Evolutionary conservation across 2,797 vertebrate species (phyloP), one percentile per base, ranked within the genome.

Genomic region (Pipistrellus pipistrellus): DNA sequence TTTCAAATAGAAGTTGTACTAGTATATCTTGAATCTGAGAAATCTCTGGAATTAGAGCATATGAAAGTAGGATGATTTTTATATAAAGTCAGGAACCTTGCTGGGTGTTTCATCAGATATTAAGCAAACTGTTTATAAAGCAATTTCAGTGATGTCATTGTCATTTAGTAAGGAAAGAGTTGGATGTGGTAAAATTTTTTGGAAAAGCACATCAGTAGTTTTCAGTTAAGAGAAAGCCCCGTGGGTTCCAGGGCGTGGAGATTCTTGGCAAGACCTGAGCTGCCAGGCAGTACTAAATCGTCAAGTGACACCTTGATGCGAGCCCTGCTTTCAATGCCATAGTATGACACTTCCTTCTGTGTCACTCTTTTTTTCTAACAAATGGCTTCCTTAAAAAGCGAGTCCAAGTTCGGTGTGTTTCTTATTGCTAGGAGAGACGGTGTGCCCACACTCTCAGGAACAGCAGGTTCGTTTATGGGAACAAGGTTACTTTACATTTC

Each of bases 401-500:
- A 17, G 38, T 76, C 73, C 23, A 85, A 51, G 27, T 87, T 76
- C 44, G 25, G 20, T 72, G 38, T 80, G 55, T 81, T 59, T 88
- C 10, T 80, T 73, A 72, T 10, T 68, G 14, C 81, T 86, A 23
- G 30, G 64, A 88, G 46, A 72, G 13, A 91, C 11, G 32, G 20
- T 55, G 10, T 86, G 18, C 53, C 13, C 23, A 32, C 51, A 25
- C 17, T 55, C 38, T 87, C 13, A 38, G 48, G 64, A 94, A 77
- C 18, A 4, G 27, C 23, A 91, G 35, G 76, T 94, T 88, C 91
- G 86, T 68, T 85, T 90, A 76, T 48, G 53, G n/a, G 14, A 95
- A 88, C 38, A 72, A 78, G 89, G 44, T 86, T 84, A 8, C 77
- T 96, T 85, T 93, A 77, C 32, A 21, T 90, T 94, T 90, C 66